Evolutionary conservation across 37 sponge, comb jelly and placozoan genomes (phyloP), one percentile per base, ranked within the genome.

Genomic region (Chondrilla cf. caribensis): DNA sequence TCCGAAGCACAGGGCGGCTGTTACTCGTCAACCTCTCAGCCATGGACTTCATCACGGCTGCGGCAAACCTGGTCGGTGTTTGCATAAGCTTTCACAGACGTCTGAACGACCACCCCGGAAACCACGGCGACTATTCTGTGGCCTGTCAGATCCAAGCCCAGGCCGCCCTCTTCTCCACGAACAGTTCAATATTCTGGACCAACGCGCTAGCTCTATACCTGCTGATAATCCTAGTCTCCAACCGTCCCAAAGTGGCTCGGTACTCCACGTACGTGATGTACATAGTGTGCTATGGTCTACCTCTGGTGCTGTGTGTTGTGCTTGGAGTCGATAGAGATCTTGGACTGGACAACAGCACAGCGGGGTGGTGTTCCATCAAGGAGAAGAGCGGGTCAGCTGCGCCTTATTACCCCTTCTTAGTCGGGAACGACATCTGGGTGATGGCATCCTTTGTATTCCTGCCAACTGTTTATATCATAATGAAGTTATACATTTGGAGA

Each of bases 161-260:
- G 29, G 54, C 88, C 18, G 91, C 89, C 5, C 25, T 67, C 24
- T 94, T 85, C 66, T 78, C 55, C 28, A 86, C 89, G 2, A 21
- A 77, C 9, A 60, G 83, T 35, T 94, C 95, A 0, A 42, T 92
- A 0, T 54, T 92, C 26, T 92, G 92, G 92, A 92, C 92, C 9
- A 32, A 84, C 32, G 43, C 76, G 5, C 72, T 92, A 55, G 86
- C 89, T 3, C 82, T 79, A 0, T 92, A 86, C 36, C 41, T 92
- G 38, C 24, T 73, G 15, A 39, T 73, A 1, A 29, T 62, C 0
- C 58, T 60, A 6, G 17, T 81, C 9, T 54, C 54, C 9, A 80
- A 35, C 32, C 70, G 38, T 1, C 47, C 66, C 1, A 35, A 37
- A 55, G 24, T 81, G 0, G 87, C 78, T 0, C 29, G 32, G 21